A percentile compares a stretch with the other conserved stretches of the same genome.
These are phyloP conservation scores for Nasonia longicornis DNA, from an alignment of 1,140 invertebrate genomes.

Conservation along the genomic window DNA sequence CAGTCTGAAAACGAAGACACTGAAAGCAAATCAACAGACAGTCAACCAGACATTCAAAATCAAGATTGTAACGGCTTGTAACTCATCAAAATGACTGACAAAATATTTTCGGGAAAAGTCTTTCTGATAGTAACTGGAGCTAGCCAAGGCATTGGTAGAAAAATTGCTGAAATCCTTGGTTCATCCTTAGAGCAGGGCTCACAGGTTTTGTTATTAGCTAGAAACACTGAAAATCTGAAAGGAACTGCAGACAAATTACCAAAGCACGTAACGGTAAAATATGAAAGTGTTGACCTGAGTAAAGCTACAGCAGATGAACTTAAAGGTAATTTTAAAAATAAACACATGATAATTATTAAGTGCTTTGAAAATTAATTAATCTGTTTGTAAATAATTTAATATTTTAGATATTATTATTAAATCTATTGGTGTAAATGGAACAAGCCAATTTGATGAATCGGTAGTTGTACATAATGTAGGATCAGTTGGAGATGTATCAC, in stretches of 20 bases:
- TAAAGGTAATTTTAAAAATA: constrained; percentile 57
- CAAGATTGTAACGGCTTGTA: constrained; percentile 35
- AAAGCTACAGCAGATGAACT: constrained; percentile 67
- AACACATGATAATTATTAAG: background rate
- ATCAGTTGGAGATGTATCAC: constrained; percentile 81
- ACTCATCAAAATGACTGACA: constrained; percentile 44
- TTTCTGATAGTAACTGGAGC: constrained; percentile 85
- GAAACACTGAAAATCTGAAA: constrained; percentile 75
- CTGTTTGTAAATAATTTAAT: constrained; percentile 13
- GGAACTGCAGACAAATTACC: constrained; percentile 71
- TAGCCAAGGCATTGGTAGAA: constrained; percentile 87
- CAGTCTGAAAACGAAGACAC: constrained; percentile 47
- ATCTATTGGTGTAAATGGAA: constrained; percentile 59
- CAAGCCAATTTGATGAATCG: constrained; percentile 74
- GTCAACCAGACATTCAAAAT: constrained; percentile 9
- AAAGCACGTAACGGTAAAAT: constrained; percentile 67
- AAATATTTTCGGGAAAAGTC: constrained; percentile 67
- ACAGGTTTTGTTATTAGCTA: constrained; percentile 81
- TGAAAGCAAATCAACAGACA: constrained; percentile 37
- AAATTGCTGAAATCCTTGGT: constrained; percentile 79
- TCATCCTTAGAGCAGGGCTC: constrained; percentile 75
- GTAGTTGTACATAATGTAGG: constrained; percentile 93
- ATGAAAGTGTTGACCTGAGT: constrained; percentile 73
- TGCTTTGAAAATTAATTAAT: background rate
- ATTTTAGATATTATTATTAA: constrained; percentile 65